These are phyloP conservation scores for Ophioninae sp. DNA, from an alignment of 2,888 invertebrate species.

Conservation along the genomic window DNA sequence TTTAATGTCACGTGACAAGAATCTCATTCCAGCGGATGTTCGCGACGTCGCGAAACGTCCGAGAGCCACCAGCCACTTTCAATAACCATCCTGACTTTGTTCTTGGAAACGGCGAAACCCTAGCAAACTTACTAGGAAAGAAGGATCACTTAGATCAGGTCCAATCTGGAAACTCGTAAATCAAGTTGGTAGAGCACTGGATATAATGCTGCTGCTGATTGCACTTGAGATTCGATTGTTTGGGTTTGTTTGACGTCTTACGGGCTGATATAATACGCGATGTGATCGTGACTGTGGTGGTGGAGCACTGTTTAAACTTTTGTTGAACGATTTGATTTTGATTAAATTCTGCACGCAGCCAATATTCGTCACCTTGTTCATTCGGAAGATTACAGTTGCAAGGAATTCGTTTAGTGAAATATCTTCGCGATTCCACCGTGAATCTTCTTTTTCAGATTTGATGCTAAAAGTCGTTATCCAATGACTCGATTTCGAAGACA, in stretches of 20 bases:
- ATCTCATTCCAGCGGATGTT: constrained; percentile 47
- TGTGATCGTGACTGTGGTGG: too few relatives aligned
- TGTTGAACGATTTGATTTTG: too few relatives aligned
- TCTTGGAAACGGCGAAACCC: constrained; percentile 13
- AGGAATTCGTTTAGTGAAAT: neutral
- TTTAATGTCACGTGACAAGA: constrained; percentile 63
- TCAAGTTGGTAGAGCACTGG: neutral
- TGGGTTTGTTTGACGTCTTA: neutral
- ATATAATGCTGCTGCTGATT: neutral
- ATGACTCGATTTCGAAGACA: too few relatives aligned
- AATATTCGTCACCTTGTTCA: neutral
- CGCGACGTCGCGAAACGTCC: constrained; percentile 41
- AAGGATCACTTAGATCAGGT: constrained; percentile 43
- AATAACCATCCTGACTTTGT: constrained; percentile 52
- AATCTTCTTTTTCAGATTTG: neutral
- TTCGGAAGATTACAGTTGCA: neutral
- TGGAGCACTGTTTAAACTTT: too few relatives aligned
- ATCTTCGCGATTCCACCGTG: too few relatives aligned
- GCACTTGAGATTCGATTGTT: neutral
- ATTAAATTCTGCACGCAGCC: too few relatives aligned
- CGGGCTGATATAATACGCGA: too few relatives aligned
- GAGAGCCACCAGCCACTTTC: constrained; percentile 45
- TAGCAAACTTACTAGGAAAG: constrained; percentile 14
- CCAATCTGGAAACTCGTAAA: constrained; percentile 3
- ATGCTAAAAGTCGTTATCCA: neutral